Base-by-base conservation (phyloP, 2,113 vertebrate genomes). In the Syngnathoides biaculeatus region DNA sequence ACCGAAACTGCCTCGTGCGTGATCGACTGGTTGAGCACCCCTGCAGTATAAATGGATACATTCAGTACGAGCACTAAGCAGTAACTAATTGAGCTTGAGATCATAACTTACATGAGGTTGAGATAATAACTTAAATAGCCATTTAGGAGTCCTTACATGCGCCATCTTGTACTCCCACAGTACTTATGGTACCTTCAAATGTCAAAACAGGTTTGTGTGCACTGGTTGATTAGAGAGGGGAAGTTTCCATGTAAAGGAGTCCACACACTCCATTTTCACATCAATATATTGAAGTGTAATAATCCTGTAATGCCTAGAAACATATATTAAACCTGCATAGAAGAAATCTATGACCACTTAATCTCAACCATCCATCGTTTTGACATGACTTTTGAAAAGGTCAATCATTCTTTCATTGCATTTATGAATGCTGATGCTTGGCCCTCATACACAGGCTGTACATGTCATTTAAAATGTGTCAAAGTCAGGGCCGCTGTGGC, bases 401-500 rank as follows among this genome's bases (percentile, higher is more conserved):
- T 78, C 72, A 78, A 70, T 76, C 42, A 24, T 17, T 2, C 55
- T 50, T 74, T 69, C n/a, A 40, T 55, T 57, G 8, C 27, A 42
- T 70, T 61, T 65, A 74, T 74, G 57, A 68, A 73, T 40, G 61
- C 42, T n/a, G 19, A 27, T 62, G 61, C 27, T 22, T 35, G 58
- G 20, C 35, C 57, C 56, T 53, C 67, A 59, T 57, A 56, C 58
- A 55, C 65, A 48, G 60, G 64, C 43, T 68, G 67, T 56, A 61
- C 60, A 69, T 65, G 56, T 38, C 69, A 50, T 35, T 22, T 64
- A 65, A 76, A 79, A 77, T 52, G 65, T 71, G 69, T 79, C 53
- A 63, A 0, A 43, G 64, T 64, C 55, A 74, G 45, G 55, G 43
- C 57, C 52, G 24, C 4, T 8, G 8, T 79, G 71, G 78, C 55